Conservation (phyloP, 2,113 vertebrate species). For the Odontesthes bonariensis region DNA sequence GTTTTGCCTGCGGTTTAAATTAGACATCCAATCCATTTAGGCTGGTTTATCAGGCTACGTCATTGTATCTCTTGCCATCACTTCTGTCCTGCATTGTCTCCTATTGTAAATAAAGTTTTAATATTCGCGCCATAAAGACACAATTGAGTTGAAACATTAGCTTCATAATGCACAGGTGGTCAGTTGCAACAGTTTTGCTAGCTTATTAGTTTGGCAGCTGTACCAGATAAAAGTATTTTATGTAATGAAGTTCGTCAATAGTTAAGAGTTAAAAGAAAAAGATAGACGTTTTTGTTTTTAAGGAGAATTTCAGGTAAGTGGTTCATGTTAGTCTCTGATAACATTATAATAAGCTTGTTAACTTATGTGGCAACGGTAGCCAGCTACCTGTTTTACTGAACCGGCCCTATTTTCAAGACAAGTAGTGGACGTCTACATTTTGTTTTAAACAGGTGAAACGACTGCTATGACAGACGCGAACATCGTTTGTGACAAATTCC, state of each 20-base stretch:
- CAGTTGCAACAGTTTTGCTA: no score
- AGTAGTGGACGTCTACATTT: not conserved
- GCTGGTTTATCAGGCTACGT: no score
- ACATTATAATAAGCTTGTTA: not conserved
- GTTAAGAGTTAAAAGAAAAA: not conserved
- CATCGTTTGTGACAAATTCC: slow-evolving; percentile 75
- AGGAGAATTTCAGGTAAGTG: not conserved
- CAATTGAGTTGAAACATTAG: not conserved
- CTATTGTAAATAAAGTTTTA: slow-evolving; percentile 51
- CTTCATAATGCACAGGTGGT: rapidly evolving
- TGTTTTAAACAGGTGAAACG: not conserved
- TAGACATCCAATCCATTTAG: no score
- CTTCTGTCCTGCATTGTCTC: no score
- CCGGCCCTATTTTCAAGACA: not conserved
- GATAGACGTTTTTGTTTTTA: not conserved
- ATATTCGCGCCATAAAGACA: not conserved
- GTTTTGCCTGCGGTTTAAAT: no score
- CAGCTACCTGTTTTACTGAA: not conserved
- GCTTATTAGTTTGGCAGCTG: rapidly evolving
- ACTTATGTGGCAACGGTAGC: not conserved
- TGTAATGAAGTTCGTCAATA: not conserved
- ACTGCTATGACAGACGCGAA: slow-evolving; percentile 58
- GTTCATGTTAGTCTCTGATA: not conserved
- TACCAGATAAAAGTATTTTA: not conserved
- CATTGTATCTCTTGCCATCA: no score